Percentiles rank a stretch among this genome's conserved stretches.
These are phyloP conservation scores for Pheosia tremula DNA, from an alignment of 2,888 invertebrate species.

Conservation along the genomic window DNA sequence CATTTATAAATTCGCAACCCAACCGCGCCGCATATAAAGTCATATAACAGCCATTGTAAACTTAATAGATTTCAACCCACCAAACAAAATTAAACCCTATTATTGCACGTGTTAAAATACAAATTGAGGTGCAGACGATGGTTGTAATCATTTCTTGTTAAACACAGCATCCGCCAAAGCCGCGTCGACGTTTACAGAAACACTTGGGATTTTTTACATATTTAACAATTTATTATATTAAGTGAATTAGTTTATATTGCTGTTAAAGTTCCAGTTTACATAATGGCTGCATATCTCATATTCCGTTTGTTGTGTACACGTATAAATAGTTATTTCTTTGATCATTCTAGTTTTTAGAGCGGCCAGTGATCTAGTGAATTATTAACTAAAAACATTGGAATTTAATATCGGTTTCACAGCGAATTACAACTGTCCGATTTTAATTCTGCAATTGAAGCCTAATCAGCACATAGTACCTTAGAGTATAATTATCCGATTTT, in stretches of 20 bases:
- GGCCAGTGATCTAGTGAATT: constrained; percentile 44
- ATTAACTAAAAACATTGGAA: constrained; percentile 24
- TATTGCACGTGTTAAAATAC: constrained; percentile 16
- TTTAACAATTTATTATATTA: constrained; percentile 65
- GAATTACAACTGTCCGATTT: constrained; percentile 19
- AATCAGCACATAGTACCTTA: constrained; percentile 23
- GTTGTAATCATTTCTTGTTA: constrained; percentile 55
- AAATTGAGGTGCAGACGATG: constrained; percentile 13
- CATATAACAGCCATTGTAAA: constrained; percentile 64
- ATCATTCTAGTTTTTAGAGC: constrained; percentile 31
- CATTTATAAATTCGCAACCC: constrained; percentile 66
- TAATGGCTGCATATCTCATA: constrained; percentile 63
- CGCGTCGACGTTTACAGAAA: constrained; percentile 71
- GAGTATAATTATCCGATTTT: constrained; percentile 22
- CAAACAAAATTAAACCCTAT: constrained; percentile 26
- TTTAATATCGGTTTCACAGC: constrained; percentile 10
- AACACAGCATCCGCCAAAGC: constrained; percentile 63
- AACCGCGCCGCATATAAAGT: constrained; percentile 56
- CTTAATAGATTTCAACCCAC: constrained; percentile 35
- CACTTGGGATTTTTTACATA: constrained; percentile 64
- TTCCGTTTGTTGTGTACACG: constrained; percentile 40
- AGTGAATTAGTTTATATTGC: constrained; percentile 80
- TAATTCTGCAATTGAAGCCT: constrained; percentile 32
- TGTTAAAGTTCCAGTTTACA: constrained; percentile 73
- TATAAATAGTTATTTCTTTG: constrained; percentile 60